Base-by-base conservation (phyloP, 2,888 invertebrate species). In the Incurvaria masculella region DNA sequence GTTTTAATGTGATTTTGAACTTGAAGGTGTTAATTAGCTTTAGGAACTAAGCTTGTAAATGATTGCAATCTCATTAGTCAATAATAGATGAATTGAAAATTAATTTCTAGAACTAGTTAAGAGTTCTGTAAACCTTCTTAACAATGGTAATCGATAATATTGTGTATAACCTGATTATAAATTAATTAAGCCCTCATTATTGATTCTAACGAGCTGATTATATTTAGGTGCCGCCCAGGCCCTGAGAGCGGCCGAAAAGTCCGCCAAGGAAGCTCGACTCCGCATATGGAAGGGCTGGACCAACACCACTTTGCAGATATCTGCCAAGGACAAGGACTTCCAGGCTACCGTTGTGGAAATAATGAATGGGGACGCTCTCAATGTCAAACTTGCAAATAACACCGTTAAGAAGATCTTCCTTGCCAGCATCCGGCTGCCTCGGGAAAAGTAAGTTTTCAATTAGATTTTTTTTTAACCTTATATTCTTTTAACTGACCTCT, bases 211-310 rank as follows among this genome's bases (percentile, higher is more conserved):
- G n/a, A 50, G 42, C 21, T 26, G n/a, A 45, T 0, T 27, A 73
- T 89, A n/a, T n/a, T n/a, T n/a, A n/a, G n/a, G n/a, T n/a, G n/a
- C 94, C 42, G 88, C 92, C 4, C 90, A 94, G 47, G 87, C 89
- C 57, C 79, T 96, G 17, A 82, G 95, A 56, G 81, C 85, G 33
- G 94, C 95, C 1, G 96, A 97, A 64, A 88, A 86, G 56, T 68
- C 79, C 33, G 97, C 97, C 0, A 97, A 97, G 70, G 94, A 94
- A 39, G 87, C 88, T 48, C 87, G 87, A 53, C 69, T 91, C 2
- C 83, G 96, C 17, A 81, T 96, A 42, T 99, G 99, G 99, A 89
- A 90, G 55, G 91, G 95, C 61, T 98, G 91, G 68, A 87, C 86
- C 57, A 89, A 91, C 21, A 85, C 81, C 53, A 83, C 85, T 4